Evolutionary conservation across 2,888 invertebrate species (phyloP), one percentile per base, ranked within the genome.

Genomic region (Drosophila cognata): DNA sequence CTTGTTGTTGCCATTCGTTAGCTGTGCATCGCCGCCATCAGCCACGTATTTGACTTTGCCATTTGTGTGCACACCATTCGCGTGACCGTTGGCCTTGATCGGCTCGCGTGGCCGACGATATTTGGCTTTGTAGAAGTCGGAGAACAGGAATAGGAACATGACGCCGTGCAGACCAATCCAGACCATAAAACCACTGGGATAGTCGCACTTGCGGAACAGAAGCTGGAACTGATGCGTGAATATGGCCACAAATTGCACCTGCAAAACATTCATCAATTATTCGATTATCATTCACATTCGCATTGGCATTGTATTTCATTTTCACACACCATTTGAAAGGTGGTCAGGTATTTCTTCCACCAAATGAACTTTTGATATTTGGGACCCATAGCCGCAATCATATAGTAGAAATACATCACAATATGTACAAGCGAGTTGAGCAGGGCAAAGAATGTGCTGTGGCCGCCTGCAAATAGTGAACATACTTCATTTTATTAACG

Each of bases 321-420:
- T 29, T 41, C 41, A 29, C 41, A 29, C 63, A 98, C 98, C 96
- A 99, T 98, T 94, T 99, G 99, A 94, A 99, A 96, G 81, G 96
- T 96, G 69, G 99, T 99, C 89, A 99, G 95, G 93, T 99, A 97
- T 92, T 97, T 98, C 94, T 99, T 99, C 99, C 99, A 99, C 99
- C 99, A 99, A 87, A 98, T 96, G 93, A 96, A 98, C 93, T 97
- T 98, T 94, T 97, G 97, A 94, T 97, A 98, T 91, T 95, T 94
- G 50, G 98, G 98, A 61, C 99, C 99, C 96, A 98, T 96, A 31
- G 98, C 98, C 7, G 99, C 96, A 75, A 99, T 95, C 96, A 98
- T 98, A 93, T 99, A 99, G 94, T 99, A 99, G 93, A 97, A 97
- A 94, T 99, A 99, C 99, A 99, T 99, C 78, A 99, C 95, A 91